These are phyloP conservation scores for Cheilosia soror DNA, from an alignment of 2,888 invertebrate genomes.

Conservation along the genomic window DNA sequence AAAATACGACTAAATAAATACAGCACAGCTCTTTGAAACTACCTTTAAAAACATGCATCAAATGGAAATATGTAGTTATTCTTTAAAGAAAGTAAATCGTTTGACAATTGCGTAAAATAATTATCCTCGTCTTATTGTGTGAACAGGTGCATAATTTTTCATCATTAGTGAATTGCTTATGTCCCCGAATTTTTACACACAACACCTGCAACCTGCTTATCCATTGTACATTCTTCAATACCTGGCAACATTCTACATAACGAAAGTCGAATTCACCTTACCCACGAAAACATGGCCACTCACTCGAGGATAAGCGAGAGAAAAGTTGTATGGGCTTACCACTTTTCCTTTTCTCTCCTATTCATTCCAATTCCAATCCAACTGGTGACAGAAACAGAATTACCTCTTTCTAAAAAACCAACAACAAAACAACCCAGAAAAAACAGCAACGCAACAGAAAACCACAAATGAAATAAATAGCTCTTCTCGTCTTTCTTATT, in stretches of 20 bases:
- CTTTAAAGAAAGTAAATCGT: too few relatives aligned
- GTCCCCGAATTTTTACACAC: too few relatives aligned
- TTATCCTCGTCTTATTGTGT: too few relatives aligned
- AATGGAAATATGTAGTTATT: too few relatives aligned
- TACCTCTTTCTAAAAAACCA: constrained; percentile 28
- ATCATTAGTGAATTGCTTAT: too few relatives aligned
- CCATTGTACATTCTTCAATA: not conserved
- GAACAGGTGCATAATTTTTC: too few relatives aligned
- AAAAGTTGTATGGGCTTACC: not conserved
- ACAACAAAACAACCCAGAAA: constrained; percentile 52
- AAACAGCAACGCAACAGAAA: constrained; percentile 51
- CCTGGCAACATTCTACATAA: constrained; percentile 44
- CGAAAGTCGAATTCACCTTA: constrained; percentile 47
- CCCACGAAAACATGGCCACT: constrained; percentile 47
- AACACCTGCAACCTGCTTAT: constrained; percentile 24
- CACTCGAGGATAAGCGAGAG: not conserved
- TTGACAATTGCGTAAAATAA: too few relatives aligned
- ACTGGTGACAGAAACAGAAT: constrained; percentile 7
- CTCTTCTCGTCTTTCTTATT: constrained; percentile 7
- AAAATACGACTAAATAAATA: too few relatives aligned
- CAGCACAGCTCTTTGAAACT: too few relatives aligned
- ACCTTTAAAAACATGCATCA: too few relatives aligned
- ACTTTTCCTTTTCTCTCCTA: not conserved
- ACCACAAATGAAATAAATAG: not conserved
- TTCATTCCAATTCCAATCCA: not conserved